Evolutionary conservation across 2,113 vertebrate species (phyloP).

Genomic region (Athene noctua): DNA sequence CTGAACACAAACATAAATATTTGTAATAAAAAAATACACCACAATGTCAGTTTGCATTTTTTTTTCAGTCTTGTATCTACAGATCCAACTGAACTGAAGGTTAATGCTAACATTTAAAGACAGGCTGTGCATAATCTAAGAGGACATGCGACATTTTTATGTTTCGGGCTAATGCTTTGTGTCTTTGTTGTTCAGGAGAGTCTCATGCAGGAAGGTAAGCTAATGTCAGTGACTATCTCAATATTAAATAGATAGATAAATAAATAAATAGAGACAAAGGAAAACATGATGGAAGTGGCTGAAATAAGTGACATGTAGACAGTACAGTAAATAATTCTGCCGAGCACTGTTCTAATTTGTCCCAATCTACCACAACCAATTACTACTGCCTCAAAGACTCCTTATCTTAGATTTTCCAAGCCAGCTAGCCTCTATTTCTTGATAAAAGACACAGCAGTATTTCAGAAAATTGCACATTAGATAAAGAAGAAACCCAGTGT

Average conservation of each 20-base stretch:
- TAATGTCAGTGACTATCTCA: conserved; percentile 5
- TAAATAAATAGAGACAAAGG: conserved; percentile 6
- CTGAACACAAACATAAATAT: conserved; percentile 34
- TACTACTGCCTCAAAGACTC: conserved; percentile 8
- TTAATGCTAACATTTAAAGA: conserved; percentile 53
- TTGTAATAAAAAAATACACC: neutral
- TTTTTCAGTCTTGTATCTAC: neutral
- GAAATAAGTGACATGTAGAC: neutral
- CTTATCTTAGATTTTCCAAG: conserved; percentile 47
- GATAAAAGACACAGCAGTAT: conserved; percentile 44
- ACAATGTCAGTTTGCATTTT: neutral
- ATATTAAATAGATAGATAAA: conserved; percentile 6
- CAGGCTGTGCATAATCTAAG: conserved; percentile 33
- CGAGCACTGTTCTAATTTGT: neutral
- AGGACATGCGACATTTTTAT: conserved; percentile 18
- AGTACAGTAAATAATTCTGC: conserved; percentile 11
- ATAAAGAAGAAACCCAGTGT: conserved; percentile 32
- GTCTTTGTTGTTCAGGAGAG: neutral
- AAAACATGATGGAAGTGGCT: neutral
- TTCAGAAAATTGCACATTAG: conserved; percentile 62
- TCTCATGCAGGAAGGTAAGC: neutral
- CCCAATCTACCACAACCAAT: conserved; percentile 32
- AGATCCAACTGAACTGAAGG: conserved; percentile 34
- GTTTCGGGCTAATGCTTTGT: conserved; percentile 30
- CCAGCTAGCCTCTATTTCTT: conserved; percentile 33